These are phyloP conservation scores for Zaprionus capensis DNA, from an alignment of 1,140 invertebrate species.

Conservation along the genomic window DNA sequence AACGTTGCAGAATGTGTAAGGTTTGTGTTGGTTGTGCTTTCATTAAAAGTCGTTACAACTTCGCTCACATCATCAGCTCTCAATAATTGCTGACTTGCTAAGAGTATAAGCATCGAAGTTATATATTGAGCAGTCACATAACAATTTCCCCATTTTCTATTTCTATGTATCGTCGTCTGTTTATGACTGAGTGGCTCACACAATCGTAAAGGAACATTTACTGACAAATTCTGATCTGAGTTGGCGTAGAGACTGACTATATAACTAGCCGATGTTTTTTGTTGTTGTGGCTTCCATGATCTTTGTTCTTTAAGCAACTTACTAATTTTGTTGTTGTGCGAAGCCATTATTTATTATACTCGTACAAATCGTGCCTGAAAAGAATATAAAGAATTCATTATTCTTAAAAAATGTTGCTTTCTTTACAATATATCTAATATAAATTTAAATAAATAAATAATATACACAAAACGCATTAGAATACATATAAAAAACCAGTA, in stretches of 20 bases:
- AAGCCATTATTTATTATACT: constrained; percentile 7
- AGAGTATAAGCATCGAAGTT: constrained; percentile 37
- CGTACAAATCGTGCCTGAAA: constrained; percentile 11
- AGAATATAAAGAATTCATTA: background rate
- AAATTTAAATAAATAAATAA: background rate
- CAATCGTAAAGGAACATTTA: background rate
- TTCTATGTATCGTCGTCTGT: constrained; percentile 2
- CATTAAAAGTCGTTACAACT: background rate
- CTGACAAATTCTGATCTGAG: background rate
- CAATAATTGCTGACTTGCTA: constrained; percentile 23
- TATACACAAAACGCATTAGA: too few species aligned
- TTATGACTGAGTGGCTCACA: background rate
- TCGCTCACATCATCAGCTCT: background rate
- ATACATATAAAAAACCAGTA: too few species aligned
- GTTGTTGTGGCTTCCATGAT: background rate
- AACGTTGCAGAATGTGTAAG: background rate
- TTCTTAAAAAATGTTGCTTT: too few species aligned
- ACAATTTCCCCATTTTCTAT: constrained; percentile 10
- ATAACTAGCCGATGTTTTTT: background rate
- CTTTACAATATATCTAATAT: too few species aligned
- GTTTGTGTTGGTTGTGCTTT: background rate
- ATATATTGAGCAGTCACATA: constrained; percentile 26
- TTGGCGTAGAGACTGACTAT: background rate
- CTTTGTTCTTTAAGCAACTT: constrained; percentile 6
- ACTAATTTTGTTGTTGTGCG: background rate